A percentile compares a stretch with the other conserved stretches of the same genome.
Conservation (phyloP, 2,113 vertebrate species). For the Callocephalon fimbriatum region DNA sequence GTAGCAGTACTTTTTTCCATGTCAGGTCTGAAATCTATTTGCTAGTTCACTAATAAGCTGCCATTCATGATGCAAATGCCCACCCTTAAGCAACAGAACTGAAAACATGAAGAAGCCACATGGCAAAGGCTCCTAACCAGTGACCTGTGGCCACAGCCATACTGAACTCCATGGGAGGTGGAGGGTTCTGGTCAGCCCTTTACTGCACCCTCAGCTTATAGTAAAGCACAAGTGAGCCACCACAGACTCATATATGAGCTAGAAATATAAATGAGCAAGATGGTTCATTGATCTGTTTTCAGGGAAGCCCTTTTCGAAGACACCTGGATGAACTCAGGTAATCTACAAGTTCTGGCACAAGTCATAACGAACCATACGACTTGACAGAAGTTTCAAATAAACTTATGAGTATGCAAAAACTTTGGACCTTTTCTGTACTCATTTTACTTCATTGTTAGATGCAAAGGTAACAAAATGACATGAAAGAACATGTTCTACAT, state of each 20-base stretch:
- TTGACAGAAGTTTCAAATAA: background rate
- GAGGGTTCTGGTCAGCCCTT: background rate
- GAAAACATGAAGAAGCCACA: background rate
- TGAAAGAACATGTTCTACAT: background rate
- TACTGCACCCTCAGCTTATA: background rate
- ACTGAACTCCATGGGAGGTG: background rate
- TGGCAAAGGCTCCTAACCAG: background rate
- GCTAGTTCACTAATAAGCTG: background rate
- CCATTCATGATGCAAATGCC: background rate
- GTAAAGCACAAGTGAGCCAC: background rate
- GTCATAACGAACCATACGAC: background rate
- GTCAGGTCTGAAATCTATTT: background rate
- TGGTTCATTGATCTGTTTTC: background rate
- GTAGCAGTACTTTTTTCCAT: background rate
- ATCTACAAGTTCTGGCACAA: background rate
- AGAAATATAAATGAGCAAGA: background rate
- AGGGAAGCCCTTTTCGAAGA: background rate
- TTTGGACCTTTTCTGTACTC: background rate
- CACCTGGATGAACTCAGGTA: background rate
- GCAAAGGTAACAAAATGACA: background rate
- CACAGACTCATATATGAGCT: background rate
- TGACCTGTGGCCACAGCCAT: accelerated
- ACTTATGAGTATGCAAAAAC: background rate
- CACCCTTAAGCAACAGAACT: background rate
- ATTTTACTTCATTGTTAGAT: background rate